These are phyloP conservation scores for Camponotus pennsylvanicus DNA, from an alignment of 1,140 invertebrate genomes.

Conservation along the genomic window DNA sequence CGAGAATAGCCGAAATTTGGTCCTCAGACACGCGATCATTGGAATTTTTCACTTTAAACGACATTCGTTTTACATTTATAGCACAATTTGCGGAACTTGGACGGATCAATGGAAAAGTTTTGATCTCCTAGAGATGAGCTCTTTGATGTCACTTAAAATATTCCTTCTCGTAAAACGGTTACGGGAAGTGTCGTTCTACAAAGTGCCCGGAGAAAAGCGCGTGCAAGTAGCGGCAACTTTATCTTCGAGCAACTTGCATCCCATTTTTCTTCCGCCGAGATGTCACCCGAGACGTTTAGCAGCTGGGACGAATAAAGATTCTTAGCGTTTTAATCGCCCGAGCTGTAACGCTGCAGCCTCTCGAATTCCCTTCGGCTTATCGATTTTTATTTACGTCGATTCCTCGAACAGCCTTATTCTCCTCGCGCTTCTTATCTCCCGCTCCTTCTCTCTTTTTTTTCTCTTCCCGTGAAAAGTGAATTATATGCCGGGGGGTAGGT, in stretches of 20 bases:
- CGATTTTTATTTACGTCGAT: slow-evolving; percentile 38
- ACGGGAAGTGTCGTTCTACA: slow-evolving; percentile 47
- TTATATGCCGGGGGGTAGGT: slow-evolving; percentile 26
- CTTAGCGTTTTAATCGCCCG: slow-evolving; percentile 36
- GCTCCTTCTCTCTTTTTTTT: background rate
- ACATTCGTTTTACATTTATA: slow-evolving; percentile 40
- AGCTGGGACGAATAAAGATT: slow-evolving; percentile 37
- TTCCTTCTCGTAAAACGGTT: slow-evolving; percentile 51
- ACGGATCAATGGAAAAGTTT: slow-evolving; percentile 42
- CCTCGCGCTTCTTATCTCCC: background rate
- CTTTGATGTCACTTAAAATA: slow-evolving; percentile 59
- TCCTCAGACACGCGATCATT: no score
- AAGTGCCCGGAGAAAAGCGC: slow-evolving; percentile 17
- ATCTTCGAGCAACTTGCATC: slow-evolving; percentile 36
- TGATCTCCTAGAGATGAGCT: background rate
- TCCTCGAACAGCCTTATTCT: background rate
- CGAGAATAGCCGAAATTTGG: background rate
- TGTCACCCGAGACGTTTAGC: slow-evolving; percentile 37
- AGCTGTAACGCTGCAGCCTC: background rate
- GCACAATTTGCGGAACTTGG: slow-evolving; percentile 30
- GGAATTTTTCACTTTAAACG: slow-evolving; percentile 29
- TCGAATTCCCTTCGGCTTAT: slow-evolving; percentile 30
- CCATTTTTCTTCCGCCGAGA: slow-evolving; percentile 42
- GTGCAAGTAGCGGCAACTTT: slow-evolving; percentile 54
- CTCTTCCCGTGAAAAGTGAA: slow-evolving; percentile 35